Evolutionary conservation across 2,888 invertebrate species (phyloP), one percentile per base, ranked within the genome.

Genomic region (Sceliomorpha sp.): DNA sequence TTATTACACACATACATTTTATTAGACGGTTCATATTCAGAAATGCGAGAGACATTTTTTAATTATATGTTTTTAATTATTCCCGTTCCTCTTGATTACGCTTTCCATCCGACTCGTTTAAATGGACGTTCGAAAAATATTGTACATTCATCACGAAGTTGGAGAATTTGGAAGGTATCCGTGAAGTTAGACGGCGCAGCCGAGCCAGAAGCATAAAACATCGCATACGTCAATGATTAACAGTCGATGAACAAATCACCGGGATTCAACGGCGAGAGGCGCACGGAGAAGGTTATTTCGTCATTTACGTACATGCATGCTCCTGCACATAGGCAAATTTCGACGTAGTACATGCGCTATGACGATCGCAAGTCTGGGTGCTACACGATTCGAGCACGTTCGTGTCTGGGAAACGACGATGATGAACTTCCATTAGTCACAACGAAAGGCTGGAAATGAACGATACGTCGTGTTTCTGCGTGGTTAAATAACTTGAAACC

Each of bases 161-260:
- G 2, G 2, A 4, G 3, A 20, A 20, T 20, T 20, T 20, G 3
- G 5, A 20, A 5, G 20, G 20, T 20, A 20, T 20, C 20, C 5
- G 20, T 20, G 5, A 20, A n/a, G n/a, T n/a, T n/a, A n/a, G n/a
- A n/a, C n/a, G n/a, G n/a, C n/a, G n/a, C n/a, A n/a, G n/a, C n/a
- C 20, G 5, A 20, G 3, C 20, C 20, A 20, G 20, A 20, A 20
- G 20, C 20, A 5, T 5, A 20, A 77, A 63, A 68, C 64, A 70
- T 66, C 60, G 47, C 67, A 63, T 62, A 56, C 66, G 70, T 26
- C 42, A 44, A 74, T 79, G 79, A 79, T 77, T 77, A 77, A 79
- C 71, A 74, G 72, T 60, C 74, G 67, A 75, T 74, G 76, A 77
- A 79, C 79, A 76, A 79, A 79, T 79, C 78, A 76, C 74, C 69